Conservation (phyloP, 1,140 invertebrate genomes). For the Hesperophylax magnus region DNA sequence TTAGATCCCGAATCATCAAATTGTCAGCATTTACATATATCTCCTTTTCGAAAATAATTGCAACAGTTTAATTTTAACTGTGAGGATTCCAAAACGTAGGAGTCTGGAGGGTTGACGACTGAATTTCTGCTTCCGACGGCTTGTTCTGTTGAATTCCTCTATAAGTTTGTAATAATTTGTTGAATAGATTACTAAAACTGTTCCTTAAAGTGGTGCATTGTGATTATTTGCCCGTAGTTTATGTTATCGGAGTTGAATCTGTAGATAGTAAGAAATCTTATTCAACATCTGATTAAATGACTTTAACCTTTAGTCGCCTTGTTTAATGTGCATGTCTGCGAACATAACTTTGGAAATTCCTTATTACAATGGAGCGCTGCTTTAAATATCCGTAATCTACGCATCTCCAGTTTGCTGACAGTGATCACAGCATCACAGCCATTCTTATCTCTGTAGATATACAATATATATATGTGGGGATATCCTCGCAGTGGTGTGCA, state of each 20-base stretch:
- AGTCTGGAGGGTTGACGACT: conserved; percentile 38
- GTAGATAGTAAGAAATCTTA: too few species aligned
- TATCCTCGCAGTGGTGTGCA: neutral
- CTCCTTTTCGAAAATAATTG: neutral
- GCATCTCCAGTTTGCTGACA: conserved; percentile 28
- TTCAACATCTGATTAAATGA: neutral
- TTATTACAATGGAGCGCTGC: conserved; percentile 9
- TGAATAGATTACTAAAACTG: too few species aligned
- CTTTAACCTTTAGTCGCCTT: neutral
- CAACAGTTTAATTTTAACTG: neutral
- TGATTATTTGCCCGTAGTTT: too few species aligned
- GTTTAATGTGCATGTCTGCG: neutral
- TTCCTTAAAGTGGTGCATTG: too few species aligned
- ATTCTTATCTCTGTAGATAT: neutral
- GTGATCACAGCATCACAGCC: conserved; percentile 27
- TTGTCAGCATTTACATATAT: conserved; percentile 54
- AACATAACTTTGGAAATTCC: neutral
- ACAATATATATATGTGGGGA: neutral
- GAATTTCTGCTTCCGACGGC: conserved; percentile 27
- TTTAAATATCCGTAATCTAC: conserved; percentile 34
- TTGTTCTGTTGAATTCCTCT: conserved; percentile 3
- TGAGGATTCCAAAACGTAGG: conserved; percentile 42
- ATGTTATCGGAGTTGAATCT: too few species aligned
- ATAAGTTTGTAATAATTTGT: neutral
- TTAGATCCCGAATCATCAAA: conserved; percentile 52